Conservation (phyloP, 2,113 vertebrate species). For the Heliornis fulica region DNA sequence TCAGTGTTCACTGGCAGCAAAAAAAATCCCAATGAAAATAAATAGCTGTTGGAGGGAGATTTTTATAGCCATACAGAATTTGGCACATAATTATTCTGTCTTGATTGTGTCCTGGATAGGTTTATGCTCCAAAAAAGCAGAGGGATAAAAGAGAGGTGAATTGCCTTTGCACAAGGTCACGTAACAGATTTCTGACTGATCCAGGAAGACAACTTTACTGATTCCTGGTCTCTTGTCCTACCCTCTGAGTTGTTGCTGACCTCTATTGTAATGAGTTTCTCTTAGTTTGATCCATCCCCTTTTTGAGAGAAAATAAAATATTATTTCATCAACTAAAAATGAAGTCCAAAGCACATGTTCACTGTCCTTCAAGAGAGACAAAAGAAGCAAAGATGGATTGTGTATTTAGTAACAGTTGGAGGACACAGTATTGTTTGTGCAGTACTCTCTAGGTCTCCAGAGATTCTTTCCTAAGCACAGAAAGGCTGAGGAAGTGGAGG, state of each 20-base stretch:
- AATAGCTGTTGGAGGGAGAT: accelerated
- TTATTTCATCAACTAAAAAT: background rate
- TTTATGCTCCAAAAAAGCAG: background rate
- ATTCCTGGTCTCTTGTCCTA: background rate
- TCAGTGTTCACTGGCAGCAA: background rate
- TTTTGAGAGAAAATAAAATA: background rate
- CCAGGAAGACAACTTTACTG: background rate
- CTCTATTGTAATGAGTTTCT: background rate
- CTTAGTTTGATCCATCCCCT: background rate
- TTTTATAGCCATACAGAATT: background rate
- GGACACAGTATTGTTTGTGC: conserved; percentile 9
- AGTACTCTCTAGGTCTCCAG: background rate
- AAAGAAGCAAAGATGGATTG: background rate
- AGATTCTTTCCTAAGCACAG: conserved; percentile 9
- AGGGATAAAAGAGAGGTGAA: background rate
- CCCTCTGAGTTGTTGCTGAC: background rate
- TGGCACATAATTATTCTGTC: background rate
- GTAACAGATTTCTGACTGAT: background rate
- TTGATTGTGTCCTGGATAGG: background rate
- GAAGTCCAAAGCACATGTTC: background rate
- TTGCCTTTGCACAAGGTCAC: background rate
- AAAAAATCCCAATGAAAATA: background rate
- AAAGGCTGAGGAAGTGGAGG: conserved; percentile 27
- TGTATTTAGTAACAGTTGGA: conserved; percentile 29
- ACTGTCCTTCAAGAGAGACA: background rate